Evolutionary conservation across 2,888 invertebrate genomes (phyloP), one percentile per base, ranked within the genome.

Genomic region (Trichopoda pennipes): DNA sequence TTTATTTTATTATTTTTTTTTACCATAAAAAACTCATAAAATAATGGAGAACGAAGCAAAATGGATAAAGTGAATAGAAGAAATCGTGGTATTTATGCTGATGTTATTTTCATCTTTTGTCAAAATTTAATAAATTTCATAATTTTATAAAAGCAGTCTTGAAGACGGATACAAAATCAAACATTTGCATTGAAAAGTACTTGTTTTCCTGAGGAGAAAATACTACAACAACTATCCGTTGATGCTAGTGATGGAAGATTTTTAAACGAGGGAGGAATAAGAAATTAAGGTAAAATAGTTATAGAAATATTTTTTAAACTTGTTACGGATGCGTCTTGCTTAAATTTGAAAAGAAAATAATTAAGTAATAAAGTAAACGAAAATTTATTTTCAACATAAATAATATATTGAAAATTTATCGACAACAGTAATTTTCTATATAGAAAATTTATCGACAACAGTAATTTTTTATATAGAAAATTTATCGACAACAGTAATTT

Each of bases 61-160:
- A 58, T n/a, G 3, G 42, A 8, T 28, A 21, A 47, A 68, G 47
- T 28, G 32, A 16, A 66, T 60, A 35, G 47, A 63, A 44, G 68
- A 44, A 28, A 47, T 61, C 47, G 66, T 64, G 66, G 79, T 66
- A 73, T 68, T 61, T 68, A 35, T 73, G 79, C 73, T 79, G 73
- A 68, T 68, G 79, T 68, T 79, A 73, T 32, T 78, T 58, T 55
- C 16, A 10, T 47, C 51, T 61, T 77, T 35, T 69, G 16, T 74
- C 49, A 9, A 58, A 58, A 49, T 74, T 58, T 58, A 17, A 38
- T 32, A 73, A 66, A 66, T 55, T 73, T 23, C 35, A 55, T 60
- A 44, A 12, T 58, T 61, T 47, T 10, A 35, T 44, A 47, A 44
- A 38, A 12, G 42, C 53, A 55, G 44, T 19, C 28, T 56, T 73